Conservation (phyloP, 2,888 invertebrate species). For the Heterodera filipjevi region DNA sequence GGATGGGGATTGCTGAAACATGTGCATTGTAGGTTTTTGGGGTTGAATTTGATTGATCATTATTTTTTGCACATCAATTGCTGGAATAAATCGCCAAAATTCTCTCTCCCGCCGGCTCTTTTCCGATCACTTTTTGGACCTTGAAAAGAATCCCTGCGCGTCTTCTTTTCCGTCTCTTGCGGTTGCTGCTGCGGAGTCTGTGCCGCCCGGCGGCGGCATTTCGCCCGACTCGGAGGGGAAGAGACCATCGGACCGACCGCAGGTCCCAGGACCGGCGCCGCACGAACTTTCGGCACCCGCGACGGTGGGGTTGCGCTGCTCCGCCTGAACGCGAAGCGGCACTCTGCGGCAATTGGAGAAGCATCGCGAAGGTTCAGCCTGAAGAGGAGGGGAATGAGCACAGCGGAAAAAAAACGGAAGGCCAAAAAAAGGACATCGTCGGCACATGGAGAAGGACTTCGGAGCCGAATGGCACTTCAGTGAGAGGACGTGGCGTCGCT, state of each 20-base stretch:
- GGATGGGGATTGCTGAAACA: neutral
- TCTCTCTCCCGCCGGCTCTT: neutral
- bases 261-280: neutral
- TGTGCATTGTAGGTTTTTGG: too few species aligned
- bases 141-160: conserved; percentile 43
- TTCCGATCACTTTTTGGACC: conserved; percentile 35
- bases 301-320: neutral
- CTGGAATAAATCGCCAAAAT: neutral
- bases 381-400: conserved; percentile 40
- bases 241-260: conserved; percentile 12
- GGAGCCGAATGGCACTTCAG: conserved; percentile 83
- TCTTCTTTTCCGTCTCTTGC: conserved; percentile 37
- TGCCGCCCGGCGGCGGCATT: conserved; percentile 26
- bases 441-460: conserved; percentile 96
- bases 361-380: conserved; percentile 90
- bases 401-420: neutral
- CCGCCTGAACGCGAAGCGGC: conserved; percentile 69
- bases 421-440: conserved; percentile 72
- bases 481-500: conserved; percentile 94
- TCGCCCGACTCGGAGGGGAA: conserved; percentile 22
- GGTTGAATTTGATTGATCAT: neutral
- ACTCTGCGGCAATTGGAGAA: conserved; percentile 79
- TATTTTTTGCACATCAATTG: neutral
- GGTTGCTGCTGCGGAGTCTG: conserved; percentile 20
- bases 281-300: neutral